These are phyloP conservation scores for Rafetus swinhoei DNA, from an alignment of 2,113 vertebrate species.

Conservation along the genomic window DNA sequence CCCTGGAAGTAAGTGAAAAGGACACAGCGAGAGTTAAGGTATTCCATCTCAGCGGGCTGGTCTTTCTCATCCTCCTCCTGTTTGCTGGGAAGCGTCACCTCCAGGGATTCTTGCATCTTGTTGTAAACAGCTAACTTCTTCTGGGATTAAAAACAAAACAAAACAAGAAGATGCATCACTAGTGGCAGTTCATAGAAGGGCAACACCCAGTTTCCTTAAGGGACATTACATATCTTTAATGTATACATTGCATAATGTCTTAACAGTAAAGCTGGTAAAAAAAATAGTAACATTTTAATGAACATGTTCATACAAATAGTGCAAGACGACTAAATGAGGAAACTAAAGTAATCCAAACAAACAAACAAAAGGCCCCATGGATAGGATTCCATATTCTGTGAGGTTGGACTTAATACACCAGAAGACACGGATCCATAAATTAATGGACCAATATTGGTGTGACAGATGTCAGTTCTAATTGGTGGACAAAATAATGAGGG, in stretches of 20 bases:
- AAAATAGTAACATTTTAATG: not conserved
- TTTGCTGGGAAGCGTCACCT: slow-evolving; percentile 83
- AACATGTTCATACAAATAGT: not conserved
- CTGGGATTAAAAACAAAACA: slow-evolving; percentile 77
- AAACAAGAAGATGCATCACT: slow-evolving; percentile 70
- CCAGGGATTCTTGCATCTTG: slow-evolving; percentile 96
- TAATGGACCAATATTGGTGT: not conserved
- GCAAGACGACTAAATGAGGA: not conserved
- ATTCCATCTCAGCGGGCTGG: slow-evolving; percentile 94
- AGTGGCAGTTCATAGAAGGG: slow-evolving; percentile 43
- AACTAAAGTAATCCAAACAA: not conserved
- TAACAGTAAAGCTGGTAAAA: not conserved
- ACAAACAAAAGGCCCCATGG: not conserved
- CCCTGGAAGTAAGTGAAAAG: slow-evolving; percentile 99
- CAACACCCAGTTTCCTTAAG: slow-evolving; percentile 51
- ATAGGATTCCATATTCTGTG: not conserved
- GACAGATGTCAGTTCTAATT: not conserved
- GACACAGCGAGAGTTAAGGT: slow-evolving; percentile 96
- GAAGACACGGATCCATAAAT: not conserved
- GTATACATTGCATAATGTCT: not conserved
- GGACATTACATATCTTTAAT: not conserved
- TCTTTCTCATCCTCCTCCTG: slow-evolving; percentile 86
- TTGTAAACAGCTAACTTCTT: slow-evolving; percentile 90
- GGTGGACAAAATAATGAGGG: not conserved
- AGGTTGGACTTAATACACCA: not conserved